Evolutionary conservation across 2,888 invertebrate species (phyloP).

Genomic region (Cheilosia soror): DNA sequence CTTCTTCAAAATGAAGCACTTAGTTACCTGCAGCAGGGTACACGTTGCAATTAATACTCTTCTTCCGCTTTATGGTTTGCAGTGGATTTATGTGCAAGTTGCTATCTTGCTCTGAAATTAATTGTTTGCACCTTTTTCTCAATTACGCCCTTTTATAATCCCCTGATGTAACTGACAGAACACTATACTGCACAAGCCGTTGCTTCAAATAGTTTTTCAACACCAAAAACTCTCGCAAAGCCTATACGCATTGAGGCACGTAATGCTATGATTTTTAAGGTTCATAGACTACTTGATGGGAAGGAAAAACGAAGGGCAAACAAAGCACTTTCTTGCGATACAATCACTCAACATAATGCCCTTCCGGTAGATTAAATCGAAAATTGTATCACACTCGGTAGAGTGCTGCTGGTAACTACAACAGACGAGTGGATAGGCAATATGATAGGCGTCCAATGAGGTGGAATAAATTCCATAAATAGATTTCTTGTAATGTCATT

Average conservation of each 20-base stretch:
- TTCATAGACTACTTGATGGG: constrained; percentile 54
- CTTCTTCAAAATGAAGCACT: constrained; percentile 26
- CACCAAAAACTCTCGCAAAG: constrained; percentile 17
- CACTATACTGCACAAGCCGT: background rate
- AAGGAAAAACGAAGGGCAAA: constrained; percentile 47
- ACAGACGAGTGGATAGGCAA: constrained; percentile 50
- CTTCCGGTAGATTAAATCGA: constrained; percentile 73
- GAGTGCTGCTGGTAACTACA: constrained; percentile 55
- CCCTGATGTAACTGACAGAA: background rate
- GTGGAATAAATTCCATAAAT: constrained; percentile 72
- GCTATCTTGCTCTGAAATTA: constrained; percentile 26
- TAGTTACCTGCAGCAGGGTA: constrained; percentile 31
- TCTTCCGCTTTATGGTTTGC: constrained; percentile 24
- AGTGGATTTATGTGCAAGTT: constrained; percentile 31
- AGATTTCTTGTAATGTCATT: constrained; percentile 72
- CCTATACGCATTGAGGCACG: constrained; percentile 48
- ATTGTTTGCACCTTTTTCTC: constrained; percentile 18
- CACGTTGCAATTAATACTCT: constrained; percentile 26
- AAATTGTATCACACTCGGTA: constrained; percentile 70
- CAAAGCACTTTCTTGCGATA: constrained; percentile 54
- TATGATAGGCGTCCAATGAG: constrained; percentile 67
- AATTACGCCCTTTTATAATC: background rate
- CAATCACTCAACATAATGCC: constrained; percentile 73
- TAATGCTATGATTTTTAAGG: constrained; percentile 58
- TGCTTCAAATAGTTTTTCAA: constrained; percentile 13